Evolutionary conservation across 2,113 vertebrate genomes (phyloP).

Genomic region (Nycticebus coucang): DNA sequence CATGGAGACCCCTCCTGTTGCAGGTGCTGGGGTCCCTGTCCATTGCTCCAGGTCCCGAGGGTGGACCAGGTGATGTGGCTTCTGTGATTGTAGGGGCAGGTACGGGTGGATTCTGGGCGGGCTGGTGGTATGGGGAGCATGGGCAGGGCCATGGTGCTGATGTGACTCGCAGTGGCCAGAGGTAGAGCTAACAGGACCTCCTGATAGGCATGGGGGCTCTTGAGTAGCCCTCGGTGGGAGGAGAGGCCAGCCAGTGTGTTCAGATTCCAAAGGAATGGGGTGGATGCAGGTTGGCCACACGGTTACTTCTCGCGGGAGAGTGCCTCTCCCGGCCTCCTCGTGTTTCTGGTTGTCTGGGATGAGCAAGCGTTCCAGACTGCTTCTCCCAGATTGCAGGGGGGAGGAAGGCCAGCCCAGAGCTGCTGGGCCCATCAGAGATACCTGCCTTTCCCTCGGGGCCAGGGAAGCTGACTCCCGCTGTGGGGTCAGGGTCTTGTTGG

Average conservation of each 20-base stretch:
- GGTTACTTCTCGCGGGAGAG: background rate
- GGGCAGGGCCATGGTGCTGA: background rate
- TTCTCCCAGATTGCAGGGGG: fast-evolving
- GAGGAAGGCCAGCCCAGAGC: background rate
- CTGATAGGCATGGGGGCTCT: background rate
- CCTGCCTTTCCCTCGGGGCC: background rate
- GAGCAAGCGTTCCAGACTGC: background rate
- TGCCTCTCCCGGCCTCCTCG: fast-evolving
- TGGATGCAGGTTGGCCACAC: background rate
- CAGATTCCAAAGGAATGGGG: background rate
- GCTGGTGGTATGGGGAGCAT: too few species aligned
- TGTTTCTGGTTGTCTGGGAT: background rate
- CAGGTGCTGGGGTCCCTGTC: background rate
- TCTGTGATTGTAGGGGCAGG: too few species aligned
- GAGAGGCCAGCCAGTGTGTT: background rate
- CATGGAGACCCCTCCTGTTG: background rate
- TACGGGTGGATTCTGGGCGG: background rate
- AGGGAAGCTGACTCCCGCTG: background rate
- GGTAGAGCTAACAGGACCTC: background rate
- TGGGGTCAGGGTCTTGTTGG: background rate
- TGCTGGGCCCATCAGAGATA: background rate
- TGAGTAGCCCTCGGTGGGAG: too few species aligned
- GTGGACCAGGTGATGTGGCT: background rate
- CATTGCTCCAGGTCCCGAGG: background rate
- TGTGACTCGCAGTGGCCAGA: too few species aligned